Evolutionary conservation across 2,113 vertebrate genomes (phyloP), one percentile per base, ranked within the genome.

Genomic region (Podilymbus podiceps): DNA sequence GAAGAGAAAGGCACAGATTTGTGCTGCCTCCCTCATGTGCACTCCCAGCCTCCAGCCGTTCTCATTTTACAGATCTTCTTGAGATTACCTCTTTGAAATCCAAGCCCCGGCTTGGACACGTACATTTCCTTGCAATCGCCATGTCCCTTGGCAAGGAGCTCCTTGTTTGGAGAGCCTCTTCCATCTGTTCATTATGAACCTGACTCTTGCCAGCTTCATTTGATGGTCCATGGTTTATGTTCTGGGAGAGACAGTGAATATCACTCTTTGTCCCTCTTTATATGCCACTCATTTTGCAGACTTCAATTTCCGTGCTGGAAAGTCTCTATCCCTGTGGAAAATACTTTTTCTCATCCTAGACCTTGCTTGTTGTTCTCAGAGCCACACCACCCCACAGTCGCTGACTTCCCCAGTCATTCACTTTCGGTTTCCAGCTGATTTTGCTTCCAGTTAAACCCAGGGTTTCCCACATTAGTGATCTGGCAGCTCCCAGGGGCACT

Each of bases 341-440:
- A n/a, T 21, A 20, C 9, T 31, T 59, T 15, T 83, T 64, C 64
- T 56, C 40, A 42, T 38, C 46, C 69, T 40, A 81, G 50, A 60
- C 33, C 40, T 86, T 58, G n/a, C 47, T 90, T 68, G 53, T 73
- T 66, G 50, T 18, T 44, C 47, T 50, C 21, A 42, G 76, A 69
- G 20, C 52, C 3, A 4, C 19, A 62, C 16, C 9, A 27, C 18
- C 9, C 28, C 6, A 8, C 1, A 4, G 23, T 63, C 6, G 2
- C 69, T 59, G 60, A 4, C 44, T 44, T 11, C 31, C 31, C 25
- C 19, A 33, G 14, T 12, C 2, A 31, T 74, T 79, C 56, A 52
- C 9, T 33, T 84, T 77, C 79, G 84, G 13, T 82, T 93, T 67
- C 60, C 62, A 64, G 14, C 22, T 55, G 28, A 31, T 87, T 69